phyloP scores from a whole-genome alignment of 1,140 invertebrate species.

The Hylaeus anthracinus region DNA sequence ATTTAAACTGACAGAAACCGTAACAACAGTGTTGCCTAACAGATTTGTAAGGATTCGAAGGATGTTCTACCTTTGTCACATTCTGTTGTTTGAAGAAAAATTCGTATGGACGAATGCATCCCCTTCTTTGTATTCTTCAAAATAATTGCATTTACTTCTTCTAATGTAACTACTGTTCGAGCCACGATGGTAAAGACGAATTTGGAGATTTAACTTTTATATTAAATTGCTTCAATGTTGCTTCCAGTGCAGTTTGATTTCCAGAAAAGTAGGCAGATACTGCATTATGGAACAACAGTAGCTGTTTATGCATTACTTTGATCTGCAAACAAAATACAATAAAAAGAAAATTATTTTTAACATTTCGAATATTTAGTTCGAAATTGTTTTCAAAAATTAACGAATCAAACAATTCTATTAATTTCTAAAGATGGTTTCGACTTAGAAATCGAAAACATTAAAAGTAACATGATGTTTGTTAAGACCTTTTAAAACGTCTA shows the following conservation, averaged over 20 bases:
- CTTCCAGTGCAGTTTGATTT: conserved; percentile 95
- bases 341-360: conserved; percentile 1
- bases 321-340: conserved; percentile 84
- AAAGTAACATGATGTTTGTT: no score
- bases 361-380: no score
- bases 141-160: conserved; percentile 29
- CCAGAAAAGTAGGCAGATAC: conserved; percentile 98
- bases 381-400: no score
- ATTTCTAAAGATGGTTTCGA: no score
- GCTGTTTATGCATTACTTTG: conserved; percentile 99
- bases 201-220: conserved; percentile 92
- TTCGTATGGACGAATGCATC: conserved; percentile 47
- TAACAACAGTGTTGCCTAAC: conserved; percentile 31
- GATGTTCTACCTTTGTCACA: conserved; percentile 52
- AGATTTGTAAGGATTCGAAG: conserved; percentile 27
- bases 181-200: conserved; percentile 87
- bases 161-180: conserved; percentile 84
- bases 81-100: conserved; percentile 13
- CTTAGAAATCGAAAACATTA: no score
- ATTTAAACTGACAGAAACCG: conserved; percentile 46
- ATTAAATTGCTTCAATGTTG: conserved; percentile 98
- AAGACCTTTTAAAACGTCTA: no score
- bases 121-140: conserved; percentile 32
- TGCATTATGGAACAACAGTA: conserved; percentile 97
- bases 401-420: no score